Evolutionary conservation across 1,140 invertebrate species (phyloP).

Genomic region (Agraylea sexmaculata): DNA sequence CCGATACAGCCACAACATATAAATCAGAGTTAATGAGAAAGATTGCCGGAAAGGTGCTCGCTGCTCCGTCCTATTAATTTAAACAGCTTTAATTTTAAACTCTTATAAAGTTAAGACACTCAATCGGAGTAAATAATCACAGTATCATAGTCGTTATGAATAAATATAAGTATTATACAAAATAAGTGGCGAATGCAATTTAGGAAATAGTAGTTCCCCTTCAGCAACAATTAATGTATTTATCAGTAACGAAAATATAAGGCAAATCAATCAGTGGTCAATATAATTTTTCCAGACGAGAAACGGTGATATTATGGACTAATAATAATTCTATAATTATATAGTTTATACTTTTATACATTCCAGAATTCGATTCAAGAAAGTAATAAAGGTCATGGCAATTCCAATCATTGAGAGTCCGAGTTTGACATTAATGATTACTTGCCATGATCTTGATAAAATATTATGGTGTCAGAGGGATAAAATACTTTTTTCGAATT

Average conservation of each 20-base stretch:
- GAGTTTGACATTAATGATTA: slow-evolving; percentile 17
- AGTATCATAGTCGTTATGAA: slow-evolving; percentile 1
- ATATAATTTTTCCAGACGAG: too few relatives aligned
- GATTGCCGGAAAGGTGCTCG: slow-evolving; percentile 37
- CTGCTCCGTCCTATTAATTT: slow-evolving; percentile 37
- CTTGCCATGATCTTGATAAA: slow-evolving; percentile 20
- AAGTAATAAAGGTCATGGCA: slow-evolving; percentile 18
- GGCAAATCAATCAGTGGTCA: too few relatives aligned
- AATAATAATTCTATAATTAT: not conserved
- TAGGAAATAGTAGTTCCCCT: not conserved
- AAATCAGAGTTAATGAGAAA: slow-evolving; percentile 21
- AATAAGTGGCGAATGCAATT: not conserved
- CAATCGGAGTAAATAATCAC: not conserved
- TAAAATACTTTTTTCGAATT: slow-evolving; percentile 15
- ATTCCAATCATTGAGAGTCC: slow-evolving; percentile 20
- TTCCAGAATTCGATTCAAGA: slow-evolving; percentile 15
- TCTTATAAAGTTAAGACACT: too few relatives aligned
- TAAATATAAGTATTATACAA: not conserved
- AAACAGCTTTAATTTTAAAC: slow-evolving; percentile 15
- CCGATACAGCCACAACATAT: slow-evolving; percentile 36
- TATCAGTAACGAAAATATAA: not conserved
- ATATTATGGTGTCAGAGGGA: slow-evolving; percentile 18
- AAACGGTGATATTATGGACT: not conserved
- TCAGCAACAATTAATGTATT: not conserved
- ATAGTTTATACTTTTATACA: slow-evolving; percentile 9